These are phyloP conservation scores for Lutjanus erythropterus DNA, from an alignment of 2,113 vertebrate species.

Conservation along the genomic window DNA sequence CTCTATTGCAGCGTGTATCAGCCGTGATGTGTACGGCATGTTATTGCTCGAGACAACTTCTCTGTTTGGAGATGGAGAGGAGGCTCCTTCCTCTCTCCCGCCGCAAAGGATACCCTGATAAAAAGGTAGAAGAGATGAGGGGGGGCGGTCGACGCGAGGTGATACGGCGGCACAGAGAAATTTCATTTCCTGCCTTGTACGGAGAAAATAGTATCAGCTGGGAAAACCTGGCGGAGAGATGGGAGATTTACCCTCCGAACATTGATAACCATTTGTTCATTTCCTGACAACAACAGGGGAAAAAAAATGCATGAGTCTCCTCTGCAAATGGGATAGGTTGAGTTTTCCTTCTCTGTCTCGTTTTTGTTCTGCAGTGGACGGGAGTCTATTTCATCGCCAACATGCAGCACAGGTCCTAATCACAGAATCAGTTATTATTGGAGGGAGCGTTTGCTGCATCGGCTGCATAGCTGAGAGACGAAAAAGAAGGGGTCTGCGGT, in stretches of 20 bases:
- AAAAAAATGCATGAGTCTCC: constrained; percentile 89
- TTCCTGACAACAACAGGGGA: constrained; percentile 98
- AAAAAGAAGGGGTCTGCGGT: constrained; percentile 82
- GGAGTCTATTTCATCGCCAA: constrained; percentile 89
- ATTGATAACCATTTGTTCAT: constrained; percentile 99
- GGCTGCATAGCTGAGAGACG: constrained; percentile 59
- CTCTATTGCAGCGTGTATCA: constrained; percentile 75
- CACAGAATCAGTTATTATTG: constrained; percentile 94
- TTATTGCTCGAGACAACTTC: constrained; percentile 76
- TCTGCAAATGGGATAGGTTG: constrained; percentile 87
- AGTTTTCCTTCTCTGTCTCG: constrained; percentile 81
- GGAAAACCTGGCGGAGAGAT: constrained; percentile 94
- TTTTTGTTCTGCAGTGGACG: constrained; percentile 82
- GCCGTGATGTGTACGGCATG: constrained; percentile 65
- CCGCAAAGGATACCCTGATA: constrained; percentile 81
- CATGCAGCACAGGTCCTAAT: constrained; percentile 91
- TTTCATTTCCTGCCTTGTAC: constrained; percentile 98
- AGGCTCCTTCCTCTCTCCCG: constrained; percentile 58
- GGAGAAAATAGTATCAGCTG: constrained; percentile 93
- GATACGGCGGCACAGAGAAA: constrained; percentile 80
- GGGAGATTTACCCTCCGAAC: constrained; percentile 90
- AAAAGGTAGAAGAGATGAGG: constrained; percentile 77
- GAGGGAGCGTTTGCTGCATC: constrained; percentile 82
- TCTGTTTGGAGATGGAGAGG: constrained; percentile 69
- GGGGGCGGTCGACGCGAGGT: constrained; percentile 21